Base-by-base conservation (phyloP, 2,797 vertebrate species). In the Microhierax caerulescens region DNA sequence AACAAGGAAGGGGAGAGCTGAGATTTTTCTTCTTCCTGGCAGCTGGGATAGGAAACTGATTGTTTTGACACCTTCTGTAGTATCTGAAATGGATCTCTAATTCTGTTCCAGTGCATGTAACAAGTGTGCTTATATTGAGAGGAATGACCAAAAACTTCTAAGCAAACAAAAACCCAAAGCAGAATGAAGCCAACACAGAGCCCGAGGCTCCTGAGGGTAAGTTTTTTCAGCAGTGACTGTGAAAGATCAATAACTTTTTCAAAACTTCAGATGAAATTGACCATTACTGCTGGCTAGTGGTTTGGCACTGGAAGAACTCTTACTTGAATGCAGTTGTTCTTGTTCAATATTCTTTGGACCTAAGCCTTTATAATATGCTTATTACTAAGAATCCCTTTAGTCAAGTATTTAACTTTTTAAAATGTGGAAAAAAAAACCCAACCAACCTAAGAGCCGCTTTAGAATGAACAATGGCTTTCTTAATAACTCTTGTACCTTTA, bases 151-250 rank as follows among this genome's bases (percentile, higher is more conserved):
- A 47, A 83, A 70, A n/a, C 11, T 81, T 82, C 25, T 93, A 73
- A 93, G 57, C 45, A 70, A 85, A 32, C 9, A 11, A 77, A 67
- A 51, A 75, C 2, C 0, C n/a, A 51, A 84, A 69, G 16, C 60
- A 90, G 59, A 76, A 94, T 94, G 90, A 85, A 96, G 54, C 82
- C 91, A 79, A 36, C 50, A 18, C 13, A 92, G 56, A 76, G n/a
- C 63, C 45, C 2, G 0, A 54, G 45, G 37, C 50, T 91, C 53
- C 69, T 64, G 25, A 88, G 88, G 90, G 97, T 97, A 84, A 97
- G 91, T 92, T 84, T 41, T 61, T 85, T 65, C n/a, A 85, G 21
- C 43, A 32, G 16, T 56, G 65, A 53, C 11, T 83, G 10, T 50
- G 78, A 50, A 64, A 60, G 32, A 41, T 27, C 0, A 0, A 3